Conservation (phyloP, 2,888 invertebrate genomes). For the Pecten maximus region DNA sequence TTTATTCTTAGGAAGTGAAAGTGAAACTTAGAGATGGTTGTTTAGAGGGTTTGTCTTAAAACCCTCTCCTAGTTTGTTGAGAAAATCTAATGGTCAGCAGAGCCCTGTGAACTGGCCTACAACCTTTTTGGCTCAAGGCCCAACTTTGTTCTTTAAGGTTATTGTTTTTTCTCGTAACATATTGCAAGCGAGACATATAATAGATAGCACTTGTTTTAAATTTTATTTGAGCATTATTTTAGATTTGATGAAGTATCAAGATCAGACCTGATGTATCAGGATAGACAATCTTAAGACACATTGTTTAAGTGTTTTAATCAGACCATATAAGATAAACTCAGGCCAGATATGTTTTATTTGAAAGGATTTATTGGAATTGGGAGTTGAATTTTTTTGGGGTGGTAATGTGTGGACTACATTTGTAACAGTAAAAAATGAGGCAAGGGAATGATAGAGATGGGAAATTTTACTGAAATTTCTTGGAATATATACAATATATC, state of each 20-base stretch:
- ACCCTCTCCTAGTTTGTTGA: neutral
- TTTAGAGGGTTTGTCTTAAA: neutral
- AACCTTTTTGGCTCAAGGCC: constrained; percentile 26
- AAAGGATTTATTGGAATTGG: constrained; percentile 25
- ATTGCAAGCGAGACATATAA: neutral
- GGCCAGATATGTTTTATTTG: constrained; percentile 18
- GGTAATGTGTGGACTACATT: constrained; percentile 35
- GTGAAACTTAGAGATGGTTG: too few species aligned
- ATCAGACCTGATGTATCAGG: neutral
- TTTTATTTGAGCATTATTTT: constrained; percentile 22
- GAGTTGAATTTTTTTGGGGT: neutral
- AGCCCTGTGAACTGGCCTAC: neutral
- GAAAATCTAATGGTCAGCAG: neutral
- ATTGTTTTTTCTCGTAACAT: neutral
- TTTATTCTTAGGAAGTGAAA: too few species aligned
- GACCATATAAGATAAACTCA: constrained; percentile 9
- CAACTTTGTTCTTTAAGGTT: neutral
- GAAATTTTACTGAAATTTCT: neutral
- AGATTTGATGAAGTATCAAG: constrained; percentile 25
- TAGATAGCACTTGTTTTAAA: constrained; percentile 19
- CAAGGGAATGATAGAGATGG: neutral
- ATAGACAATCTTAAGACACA: constrained; percentile 25
- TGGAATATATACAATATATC: constrained; percentile 9
- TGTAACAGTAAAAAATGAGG: constrained; percentile 30
- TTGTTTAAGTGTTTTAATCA: constrained; percentile 32